Base-by-base conservation (phyloP, 2,888 invertebrate genomes). In the Coecobrya sp. region DNA sequence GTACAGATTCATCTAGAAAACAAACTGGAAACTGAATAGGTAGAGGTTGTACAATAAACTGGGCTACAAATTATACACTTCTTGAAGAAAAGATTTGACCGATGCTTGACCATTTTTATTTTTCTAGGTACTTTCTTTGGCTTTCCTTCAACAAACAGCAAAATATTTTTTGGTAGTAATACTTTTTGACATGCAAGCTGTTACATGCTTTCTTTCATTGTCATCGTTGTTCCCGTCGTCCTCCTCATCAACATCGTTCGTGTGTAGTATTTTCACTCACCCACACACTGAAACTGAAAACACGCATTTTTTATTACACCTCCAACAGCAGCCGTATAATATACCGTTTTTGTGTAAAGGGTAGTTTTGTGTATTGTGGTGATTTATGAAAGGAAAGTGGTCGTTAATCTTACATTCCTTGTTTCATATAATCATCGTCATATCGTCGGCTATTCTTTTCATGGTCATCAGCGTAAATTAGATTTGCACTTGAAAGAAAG, bases 341-440 rank as follows among this genome's bases (percentile, higher is more conserved):
- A 36, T 4, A 36, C 36, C 36, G 11, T 84, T 22, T n/a, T n/a
- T n/a, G n/a, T n/a, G n/a, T n/a, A n/a, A n/a, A n/a, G n/a, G n/a
- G n/a, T n/a, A n/a, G n/a, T n/a, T 59, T 85, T 65, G n/a, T 25
- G 25, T n/a, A 22, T 36, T 30, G 19, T 59, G 59, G 87, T 87
- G 87, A 87, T 87, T 87, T 87, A 87, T 87, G 87, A 79, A 79
- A 19, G 86, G 73, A 86, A 87, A 79, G 62, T 68, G 79, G 79
- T 79, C 87, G 81, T 81, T 81, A 81, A 49, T 81, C 19, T 81
- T 81, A n/a, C 81, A 27, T 30, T 49, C 0, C 76, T 76, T 68
- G 45, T 76, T 76, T 76, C 73, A 76, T 42, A 76, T 42, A 76
- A 45, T 76, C 45, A 76, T 45, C 45, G 0, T n/a, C 73, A 68